These are phyloP conservation scores for Elysia chlorotica DNA, from an alignment of 1,140 invertebrate species.

Conservation along the genomic window DNA sequence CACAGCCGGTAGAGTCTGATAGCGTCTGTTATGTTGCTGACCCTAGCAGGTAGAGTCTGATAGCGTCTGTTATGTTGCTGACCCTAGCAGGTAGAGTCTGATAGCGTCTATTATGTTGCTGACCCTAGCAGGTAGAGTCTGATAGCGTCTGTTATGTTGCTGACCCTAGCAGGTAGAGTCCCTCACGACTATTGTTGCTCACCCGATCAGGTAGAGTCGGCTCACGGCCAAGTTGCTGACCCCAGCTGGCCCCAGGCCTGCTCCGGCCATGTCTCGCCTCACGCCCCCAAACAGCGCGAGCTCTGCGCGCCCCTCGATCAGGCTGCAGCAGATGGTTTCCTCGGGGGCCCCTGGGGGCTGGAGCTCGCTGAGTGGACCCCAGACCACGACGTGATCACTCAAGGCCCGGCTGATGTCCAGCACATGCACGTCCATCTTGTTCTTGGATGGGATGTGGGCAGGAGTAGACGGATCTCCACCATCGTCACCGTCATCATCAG, in stretches of 20 bases:
- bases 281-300: conserved; percentile 94
- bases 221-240: conserved; percentile 3
- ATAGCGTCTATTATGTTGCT: no score
- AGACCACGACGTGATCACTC: conserved; percentile 68
- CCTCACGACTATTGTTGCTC: no score
- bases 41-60: no score
- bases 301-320: conserved; percentile 87
- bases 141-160: no score
- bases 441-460: conserved; percentile 3
- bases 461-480: no score
- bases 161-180: no score
- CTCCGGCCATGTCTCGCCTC: conserved; percentile 40
- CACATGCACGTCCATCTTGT: conserved; percentile 80
- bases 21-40: no score
- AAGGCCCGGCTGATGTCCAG: conserved; percentile 80
- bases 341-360: conserved; percentile 69
- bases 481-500: background rate
- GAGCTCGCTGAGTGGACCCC: conserved; percentile 71
- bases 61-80: no score
- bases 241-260: no score
- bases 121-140: no score
- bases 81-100: no score
- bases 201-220: conserved; percentile 11
- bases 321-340: conserved; percentile 86
- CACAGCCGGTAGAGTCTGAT: no score